phyloP scores from a whole-genome alignment of 2,113 vertebrate species.

The Eolophus roseicapilla region DNA sequence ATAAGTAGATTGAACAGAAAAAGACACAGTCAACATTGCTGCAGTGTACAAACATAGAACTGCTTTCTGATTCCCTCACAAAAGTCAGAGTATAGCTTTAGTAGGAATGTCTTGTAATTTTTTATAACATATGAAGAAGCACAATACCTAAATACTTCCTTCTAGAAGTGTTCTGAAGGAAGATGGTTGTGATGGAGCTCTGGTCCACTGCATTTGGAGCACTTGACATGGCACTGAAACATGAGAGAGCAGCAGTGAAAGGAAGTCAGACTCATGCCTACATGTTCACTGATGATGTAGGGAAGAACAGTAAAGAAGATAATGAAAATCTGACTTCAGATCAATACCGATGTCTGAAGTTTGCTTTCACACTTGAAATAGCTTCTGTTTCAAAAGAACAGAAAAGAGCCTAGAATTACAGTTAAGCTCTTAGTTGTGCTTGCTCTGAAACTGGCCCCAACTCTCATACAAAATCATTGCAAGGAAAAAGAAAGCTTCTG shows the following conservation, averaged over 20 bases:
- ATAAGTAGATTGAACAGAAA: not conserved
- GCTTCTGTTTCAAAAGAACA: not conserved
- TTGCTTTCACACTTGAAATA: not conserved
- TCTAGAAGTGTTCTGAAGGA: not conserved
- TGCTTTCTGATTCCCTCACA: not conserved
- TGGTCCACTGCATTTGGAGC: not conserved
- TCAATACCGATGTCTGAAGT: not conserved
- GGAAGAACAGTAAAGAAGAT: not conserved
- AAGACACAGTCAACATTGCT: not conserved
- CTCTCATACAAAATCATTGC: not conserved
- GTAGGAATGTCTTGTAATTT: not conserved
- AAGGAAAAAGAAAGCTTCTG: not conserved
- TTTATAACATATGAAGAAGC: not conserved
- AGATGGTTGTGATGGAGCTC: not conserved
- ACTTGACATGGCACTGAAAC: not conserved
- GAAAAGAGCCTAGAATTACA: not conserved
- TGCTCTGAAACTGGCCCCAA: not conserved
- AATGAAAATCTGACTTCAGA: not conserved
- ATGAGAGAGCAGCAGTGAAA: not conserved
- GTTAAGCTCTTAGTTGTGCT: not conserved
- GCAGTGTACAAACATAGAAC: not conserved
- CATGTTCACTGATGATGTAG: not conserved
- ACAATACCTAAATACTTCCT: not conserved
- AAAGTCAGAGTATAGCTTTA: not conserved
- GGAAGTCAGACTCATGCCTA: not conserved